These are phyloP conservation scores for Meghimatium bilineatum DNA, from an alignment of 2,888 invertebrate species.

Conservation along the genomic window DNA sequence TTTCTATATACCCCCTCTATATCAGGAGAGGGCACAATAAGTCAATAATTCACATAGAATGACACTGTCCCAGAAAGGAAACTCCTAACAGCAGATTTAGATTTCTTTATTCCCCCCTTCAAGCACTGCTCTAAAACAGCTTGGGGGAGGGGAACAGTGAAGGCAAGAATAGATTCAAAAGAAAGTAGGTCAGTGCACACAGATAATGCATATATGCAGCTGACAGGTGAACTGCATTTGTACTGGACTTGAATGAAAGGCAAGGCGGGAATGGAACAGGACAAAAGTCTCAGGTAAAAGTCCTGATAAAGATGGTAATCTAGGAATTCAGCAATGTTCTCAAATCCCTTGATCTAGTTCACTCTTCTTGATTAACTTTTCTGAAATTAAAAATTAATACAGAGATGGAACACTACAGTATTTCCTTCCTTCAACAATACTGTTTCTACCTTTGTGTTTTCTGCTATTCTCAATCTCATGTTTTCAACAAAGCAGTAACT, in stretches of 20 bases:
- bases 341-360: neutral
- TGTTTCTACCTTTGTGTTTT: neutral
- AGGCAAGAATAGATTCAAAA: neutral
- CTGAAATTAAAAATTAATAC: neutral
- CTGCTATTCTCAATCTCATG: neutral
- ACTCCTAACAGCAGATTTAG: slow-evolving; percentile 11
- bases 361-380: neutral
- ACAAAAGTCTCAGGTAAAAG: slow-evolving; percentile 9
- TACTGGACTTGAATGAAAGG: neutral
- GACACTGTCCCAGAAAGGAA: neutral
- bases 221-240: neutral
- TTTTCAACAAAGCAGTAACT: too few species aligned
- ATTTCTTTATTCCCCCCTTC: neutral
- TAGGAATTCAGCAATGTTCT: neutral
- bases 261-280: neutral
- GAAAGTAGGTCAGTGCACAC: slow-evolving; percentile 30
- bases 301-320: neutral
- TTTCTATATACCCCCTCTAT: neutral
- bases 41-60: neutral
- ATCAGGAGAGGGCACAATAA: neutral
- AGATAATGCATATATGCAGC: slow-evolving; percentile 35
- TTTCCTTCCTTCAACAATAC: neutral
- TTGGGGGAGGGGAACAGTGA: neutral
- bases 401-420: neutral
- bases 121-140: neutral